phyloP scores from a whole-genome alignment of 37 sponge, comb jelly and placozoan species.

The Theonella swinhoei region DNA sequence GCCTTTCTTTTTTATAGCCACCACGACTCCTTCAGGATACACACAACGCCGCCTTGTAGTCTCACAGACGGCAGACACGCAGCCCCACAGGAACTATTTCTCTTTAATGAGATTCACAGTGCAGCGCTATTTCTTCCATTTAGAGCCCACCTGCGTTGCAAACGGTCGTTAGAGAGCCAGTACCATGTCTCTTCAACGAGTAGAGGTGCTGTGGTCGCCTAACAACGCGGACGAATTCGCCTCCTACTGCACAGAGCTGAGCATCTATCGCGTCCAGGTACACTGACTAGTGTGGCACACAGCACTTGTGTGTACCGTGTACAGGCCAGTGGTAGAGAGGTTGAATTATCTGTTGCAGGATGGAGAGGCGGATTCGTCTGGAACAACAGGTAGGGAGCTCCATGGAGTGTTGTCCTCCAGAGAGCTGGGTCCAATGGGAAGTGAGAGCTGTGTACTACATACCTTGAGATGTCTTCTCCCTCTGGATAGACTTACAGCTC shows the following conservation, averaged over 20 bases:
- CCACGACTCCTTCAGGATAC: too few relatives aligned
- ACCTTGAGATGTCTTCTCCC: background rate
- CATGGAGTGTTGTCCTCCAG: too few relatives aligned
- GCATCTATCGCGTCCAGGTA: slow-evolving; percentile 37
- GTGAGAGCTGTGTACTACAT: too few relatives aligned
- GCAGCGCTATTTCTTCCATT: background rate
- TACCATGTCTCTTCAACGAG: background rate
- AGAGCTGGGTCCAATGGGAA: too few relatives aligned
- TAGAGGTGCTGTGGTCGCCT: slow-evolving; percentile 77
- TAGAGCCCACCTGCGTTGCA: background rate
- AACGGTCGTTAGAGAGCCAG: background rate
- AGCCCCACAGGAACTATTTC: too few relatives aligned
- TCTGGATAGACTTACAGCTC: slow-evolving; percentile 4
- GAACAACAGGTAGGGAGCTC: background rate
- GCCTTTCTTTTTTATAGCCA: too few relatives aligned
- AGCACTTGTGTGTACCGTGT: background rate
- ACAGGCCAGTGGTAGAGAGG: background rate
- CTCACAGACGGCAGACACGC: too few relatives aligned
- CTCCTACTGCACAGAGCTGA: slow-evolving; percentile 60
- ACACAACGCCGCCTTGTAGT: too few relatives aligned
- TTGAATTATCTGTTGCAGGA: background rate
- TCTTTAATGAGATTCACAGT: background rate
- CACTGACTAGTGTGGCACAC: background rate
- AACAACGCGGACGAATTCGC: slow-evolving; percentile 65
- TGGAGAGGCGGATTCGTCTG: background rate